These are phyloP conservation scores for Aquatica leii DNA, from an alignment of 2,888 invertebrate species.

Conservation along the genomic window DNA sequence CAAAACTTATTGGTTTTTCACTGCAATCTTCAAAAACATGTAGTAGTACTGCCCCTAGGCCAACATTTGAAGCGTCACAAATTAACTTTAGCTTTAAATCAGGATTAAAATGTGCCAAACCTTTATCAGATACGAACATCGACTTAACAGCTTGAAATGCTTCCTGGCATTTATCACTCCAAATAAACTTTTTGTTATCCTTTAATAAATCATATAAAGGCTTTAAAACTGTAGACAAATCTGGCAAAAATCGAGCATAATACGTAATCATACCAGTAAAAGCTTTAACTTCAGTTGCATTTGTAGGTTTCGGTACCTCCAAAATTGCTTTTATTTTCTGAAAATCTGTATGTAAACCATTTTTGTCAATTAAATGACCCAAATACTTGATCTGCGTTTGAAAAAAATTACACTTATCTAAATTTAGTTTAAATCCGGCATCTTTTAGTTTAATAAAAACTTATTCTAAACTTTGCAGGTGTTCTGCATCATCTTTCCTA, in stretches of 20 bases:
- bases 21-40: constrained; percentile 37
- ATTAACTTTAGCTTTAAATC: neutral
- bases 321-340: constrained; percentile 23
- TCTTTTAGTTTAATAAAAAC: constrained; percentile 41
- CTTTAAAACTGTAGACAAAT: constrained; percentile 13
- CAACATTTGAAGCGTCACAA: too few relatives aligned
- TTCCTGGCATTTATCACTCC: constrained; percentile 13
- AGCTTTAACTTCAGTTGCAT: constrained; percentile 16
- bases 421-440: constrained; percentile 42
- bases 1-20: constrained; percentile 47
- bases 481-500: constrained; percentile 37
- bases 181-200: constrained; percentile 16
- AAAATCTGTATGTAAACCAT: constrained; percentile 28
- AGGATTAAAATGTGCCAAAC: constrained; percentile 35
- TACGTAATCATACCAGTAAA: constrained; percentile 31
- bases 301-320: constrained; percentile 16
- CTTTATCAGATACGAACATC: constrained; percentile 16
- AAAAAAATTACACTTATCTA: constrained; percentile 48
- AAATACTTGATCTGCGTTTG: constrained; percentile 46
- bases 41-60: too few relatives aligned
- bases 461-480: constrained; percentile 33
- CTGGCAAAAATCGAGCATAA: constrained; percentile 24
- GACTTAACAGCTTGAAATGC: neutral
- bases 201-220: constrained; percentile 26
- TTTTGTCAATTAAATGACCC: constrained; percentile 42